These are phyloP conservation scores for Aphrophora alni DNA, from an alignment of 2,888 invertebrate genomes.

Conservation along the genomic window DNA sequence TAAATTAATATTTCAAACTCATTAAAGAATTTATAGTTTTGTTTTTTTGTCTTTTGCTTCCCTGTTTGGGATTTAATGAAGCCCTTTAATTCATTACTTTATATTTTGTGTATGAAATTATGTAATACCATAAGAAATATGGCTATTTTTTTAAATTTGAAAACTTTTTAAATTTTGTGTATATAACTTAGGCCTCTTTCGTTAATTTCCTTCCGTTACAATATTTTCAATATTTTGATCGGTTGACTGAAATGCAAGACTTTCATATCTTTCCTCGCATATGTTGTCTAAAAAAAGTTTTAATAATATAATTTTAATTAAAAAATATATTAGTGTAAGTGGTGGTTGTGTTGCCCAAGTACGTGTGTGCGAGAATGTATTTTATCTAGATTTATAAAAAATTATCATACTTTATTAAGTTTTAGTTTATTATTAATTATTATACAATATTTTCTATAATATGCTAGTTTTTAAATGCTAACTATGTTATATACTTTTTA, in stretches of 20 bases:
- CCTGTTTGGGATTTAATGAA: background rate
- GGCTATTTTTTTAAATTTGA: background rate
- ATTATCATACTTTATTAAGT: conserved; percentile 46
- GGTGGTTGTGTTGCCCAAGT: background rate
- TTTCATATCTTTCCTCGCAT: background rate
- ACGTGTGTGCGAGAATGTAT: conserved; percentile 30
- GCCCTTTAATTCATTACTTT: background rate
- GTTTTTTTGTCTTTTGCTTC: background rate
- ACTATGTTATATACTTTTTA: background rate
- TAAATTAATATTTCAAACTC: too few relatives aligned
- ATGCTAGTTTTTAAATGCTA: background rate
- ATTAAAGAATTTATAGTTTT: too few relatives aligned
- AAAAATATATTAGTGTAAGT: background rate
- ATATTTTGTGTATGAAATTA: background rate
- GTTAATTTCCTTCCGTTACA: background rate
- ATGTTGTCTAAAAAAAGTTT: background rate
- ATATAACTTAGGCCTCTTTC: background rate
- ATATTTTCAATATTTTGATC: background rate
- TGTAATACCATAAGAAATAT: background rate
- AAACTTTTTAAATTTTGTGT: background rate
- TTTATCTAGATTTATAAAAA: conserved; percentile 46
- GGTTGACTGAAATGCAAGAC: background rate
- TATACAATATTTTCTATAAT: conserved; percentile 23
- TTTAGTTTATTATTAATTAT: conserved; percentile 45
- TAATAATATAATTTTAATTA: background rate